Evolutionary conservation across 1,140 invertebrate species (phyloP).

Genomic region (Idris sp.): DNA sequence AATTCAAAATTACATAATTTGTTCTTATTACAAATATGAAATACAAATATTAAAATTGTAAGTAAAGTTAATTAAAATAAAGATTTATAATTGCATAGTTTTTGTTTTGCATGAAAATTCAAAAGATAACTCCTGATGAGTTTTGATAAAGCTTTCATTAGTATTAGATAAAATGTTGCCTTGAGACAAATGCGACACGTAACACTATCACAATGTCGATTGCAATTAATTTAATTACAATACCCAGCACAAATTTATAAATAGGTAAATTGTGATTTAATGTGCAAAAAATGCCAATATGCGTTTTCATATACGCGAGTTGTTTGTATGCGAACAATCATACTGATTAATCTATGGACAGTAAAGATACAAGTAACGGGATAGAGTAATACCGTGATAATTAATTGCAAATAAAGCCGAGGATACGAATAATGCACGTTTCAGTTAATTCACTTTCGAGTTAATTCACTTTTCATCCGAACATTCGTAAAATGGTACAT

Average conservation of each 20-base stretch:
- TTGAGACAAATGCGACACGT: constrained; percentile 65
- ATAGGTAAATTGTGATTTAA: constrained; percentile 65
- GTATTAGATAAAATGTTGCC: constrained; percentile 57
- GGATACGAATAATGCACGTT: constrained; percentile 54
- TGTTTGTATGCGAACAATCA: constrained; percentile 63
- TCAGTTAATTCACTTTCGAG: constrained; percentile 52
- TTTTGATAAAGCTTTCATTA: constrained; percentile 38
- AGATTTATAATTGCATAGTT: too few relatives aligned
- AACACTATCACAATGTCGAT: constrained; percentile 61
- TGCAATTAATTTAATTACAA: constrained; percentile 65
- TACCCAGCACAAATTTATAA: constrained; percentile 64
- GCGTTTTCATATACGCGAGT: constrained; percentile 61
- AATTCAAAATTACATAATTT: too few relatives aligned
- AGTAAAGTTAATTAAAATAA: too few relatives aligned
- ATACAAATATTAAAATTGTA: too few relatives aligned
- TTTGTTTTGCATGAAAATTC: too few relatives aligned
- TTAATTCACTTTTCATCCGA: constrained; percentile 57
- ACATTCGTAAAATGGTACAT: constrained; percentile 55
- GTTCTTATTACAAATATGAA: too few relatives aligned
- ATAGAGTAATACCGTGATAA: constrained; percentile 61
- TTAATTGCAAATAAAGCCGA: constrained; percentile 62
- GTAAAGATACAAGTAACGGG: constrained; percentile 55
- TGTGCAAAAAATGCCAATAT: constrained; percentile 61
- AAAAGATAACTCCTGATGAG: too few relatives aligned
- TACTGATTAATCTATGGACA: constrained; percentile 62